Evolutionary conservation across 2,113 vertebrate species (phyloP).

Genomic region (Sander lucioperca): DNA sequence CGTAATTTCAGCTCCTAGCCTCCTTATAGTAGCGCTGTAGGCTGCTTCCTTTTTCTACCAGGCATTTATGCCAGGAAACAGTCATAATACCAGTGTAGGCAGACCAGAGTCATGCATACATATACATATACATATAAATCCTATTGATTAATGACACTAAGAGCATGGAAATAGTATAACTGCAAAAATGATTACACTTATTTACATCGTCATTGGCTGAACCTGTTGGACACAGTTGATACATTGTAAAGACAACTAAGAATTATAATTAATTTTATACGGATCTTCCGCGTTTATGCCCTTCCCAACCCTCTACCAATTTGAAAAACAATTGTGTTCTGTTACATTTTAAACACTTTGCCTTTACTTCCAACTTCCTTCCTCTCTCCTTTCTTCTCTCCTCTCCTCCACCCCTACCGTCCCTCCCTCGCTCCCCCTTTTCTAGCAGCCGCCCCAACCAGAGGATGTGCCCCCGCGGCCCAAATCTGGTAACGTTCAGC

Average conservation of each 20-base stretch:
- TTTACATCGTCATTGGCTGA: not conserved
- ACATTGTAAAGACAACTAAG: slow-evolving; percentile 2
- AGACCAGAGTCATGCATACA: not conserved
- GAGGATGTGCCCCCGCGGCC: slow-evolving; percentile 82
- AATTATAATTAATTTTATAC: not conserved
- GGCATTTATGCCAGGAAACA: slow-evolving; percentile 1
- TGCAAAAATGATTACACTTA: not conserved
- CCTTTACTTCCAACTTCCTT: slow-evolving; percentile 85
- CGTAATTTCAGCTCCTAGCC: slow-evolving; percentile 32
- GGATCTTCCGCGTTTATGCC: slow-evolving; percentile 48
- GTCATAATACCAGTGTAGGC: slow-evolving; percentile 9
- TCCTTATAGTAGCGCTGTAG: slow-evolving; percentile 18
- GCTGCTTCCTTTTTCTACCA: slow-evolving; percentile 43
- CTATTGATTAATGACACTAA: not conserved
- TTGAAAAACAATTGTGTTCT: slow-evolving; percentile 61
- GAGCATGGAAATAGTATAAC: not conserved
- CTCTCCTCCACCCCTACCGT: slow-evolving; percentile 67
- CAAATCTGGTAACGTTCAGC: slow-evolving; percentile 86
- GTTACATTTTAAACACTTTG: slow-evolving; percentile 79
- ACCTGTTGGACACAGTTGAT: slow-evolving; percentile 2
- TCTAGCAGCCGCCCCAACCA: slow-evolving; percentile 81
- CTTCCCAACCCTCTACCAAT: slow-evolving; percentile 65
- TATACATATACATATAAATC: slow-evolving; percentile 4
- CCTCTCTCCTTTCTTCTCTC: slow-evolving; percentile 77
- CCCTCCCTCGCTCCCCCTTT: slow-evolving; percentile 67